phyloP scores from a whole-genome alignment of 2,797 vertebrate species.

The Muraenolepis orangiensis region DNA sequence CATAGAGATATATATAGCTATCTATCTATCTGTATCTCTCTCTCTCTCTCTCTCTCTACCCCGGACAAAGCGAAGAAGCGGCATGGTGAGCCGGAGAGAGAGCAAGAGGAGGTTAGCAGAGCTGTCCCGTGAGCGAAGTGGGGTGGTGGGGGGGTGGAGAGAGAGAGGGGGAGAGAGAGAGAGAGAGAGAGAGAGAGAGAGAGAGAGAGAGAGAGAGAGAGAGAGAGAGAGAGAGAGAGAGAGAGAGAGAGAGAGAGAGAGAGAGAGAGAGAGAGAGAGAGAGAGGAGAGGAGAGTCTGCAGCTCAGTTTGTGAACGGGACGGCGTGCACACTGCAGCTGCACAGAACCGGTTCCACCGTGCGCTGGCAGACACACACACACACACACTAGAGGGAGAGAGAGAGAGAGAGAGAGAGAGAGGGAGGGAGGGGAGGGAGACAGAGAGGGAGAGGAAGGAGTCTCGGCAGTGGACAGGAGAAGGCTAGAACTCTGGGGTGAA shows the following conservation, averaged over 20 bases:
- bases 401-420: conserved; percentile 6
- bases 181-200: conserved; percentile 34
- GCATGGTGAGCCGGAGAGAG: conserved; percentile 39
- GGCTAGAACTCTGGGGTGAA: conserved; percentile 47
- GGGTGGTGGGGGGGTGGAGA: too few species aligned
- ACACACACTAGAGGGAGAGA: conserved; percentile 20
- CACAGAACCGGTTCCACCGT: conserved; percentile 54
- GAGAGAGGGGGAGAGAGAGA: neutral
- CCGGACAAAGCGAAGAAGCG: conserved; percentile 58
- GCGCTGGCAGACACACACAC: conserved; percentile 43
- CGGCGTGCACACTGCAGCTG: conserved; percentile 49
- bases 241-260: conserved; percentile 17
- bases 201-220: conserved; percentile 7
- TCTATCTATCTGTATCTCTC: too few species aligned
- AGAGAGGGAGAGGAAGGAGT: conserved; percentile 40
- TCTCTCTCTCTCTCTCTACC: conserved; percentile 2
- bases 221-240: too few species aligned
- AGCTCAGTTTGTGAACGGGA: conserved; percentile 33
- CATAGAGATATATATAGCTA: too few species aligned
- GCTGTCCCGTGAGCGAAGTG: too few species aligned
- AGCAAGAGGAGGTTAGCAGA: too few species aligned
- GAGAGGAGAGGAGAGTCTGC: conserved; percentile 16
- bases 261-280: conserved; percentile 41
- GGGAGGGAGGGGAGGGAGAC: conserved; percentile 38
- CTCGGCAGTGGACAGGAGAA: conserved; percentile 48